Conservation (phyloP, 2,888 invertebrate genomes). For the Epinotia ramella region DNA sequence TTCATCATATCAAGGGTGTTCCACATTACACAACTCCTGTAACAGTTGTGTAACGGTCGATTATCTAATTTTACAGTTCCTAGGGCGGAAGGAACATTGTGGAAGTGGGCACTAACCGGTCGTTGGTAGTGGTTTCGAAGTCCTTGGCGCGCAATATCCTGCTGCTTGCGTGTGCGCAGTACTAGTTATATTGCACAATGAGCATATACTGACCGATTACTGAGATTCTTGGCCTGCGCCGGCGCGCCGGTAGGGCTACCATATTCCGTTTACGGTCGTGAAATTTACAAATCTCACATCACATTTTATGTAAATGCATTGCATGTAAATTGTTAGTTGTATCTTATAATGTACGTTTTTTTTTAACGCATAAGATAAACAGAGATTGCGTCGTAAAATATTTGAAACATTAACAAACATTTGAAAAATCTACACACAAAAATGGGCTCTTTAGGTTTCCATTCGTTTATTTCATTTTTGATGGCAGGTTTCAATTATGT, state of each 20-base stretch:
- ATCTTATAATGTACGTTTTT: no score
- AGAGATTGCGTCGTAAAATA: no score
- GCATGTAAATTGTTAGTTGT: no score
- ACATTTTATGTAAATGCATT: not conserved
- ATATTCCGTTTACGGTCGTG: not conserved
- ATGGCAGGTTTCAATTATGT: no score
- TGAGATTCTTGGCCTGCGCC: conserved; percentile 23
- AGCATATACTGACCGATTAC: conserved; percentile 28
- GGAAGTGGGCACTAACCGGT: conserved; percentile 40
- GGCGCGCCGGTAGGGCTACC: not conserved
- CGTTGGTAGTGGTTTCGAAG: conserved; percentile 52
- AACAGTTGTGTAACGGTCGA: conserved; percentile 34
- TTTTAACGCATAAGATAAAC: no score
- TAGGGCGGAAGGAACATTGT: conserved; percentile 23
- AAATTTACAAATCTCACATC: not conserved
- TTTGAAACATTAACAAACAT: no score
- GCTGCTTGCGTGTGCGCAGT: conserved; percentile 58
- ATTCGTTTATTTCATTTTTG: no score
- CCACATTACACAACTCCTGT: conserved; percentile 34
- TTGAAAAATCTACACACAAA: no score
- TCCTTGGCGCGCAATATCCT: conserved; percentile 62
- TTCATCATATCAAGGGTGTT: conserved; percentile 22
- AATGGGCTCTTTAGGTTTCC: no score
- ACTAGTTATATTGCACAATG: conserved; percentile 53
- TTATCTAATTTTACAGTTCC: conserved; percentile 46